Evolutionary conservation across 2,113 vertebrate species (phyloP).

Genomic region (Ascaphus truei): DNA sequence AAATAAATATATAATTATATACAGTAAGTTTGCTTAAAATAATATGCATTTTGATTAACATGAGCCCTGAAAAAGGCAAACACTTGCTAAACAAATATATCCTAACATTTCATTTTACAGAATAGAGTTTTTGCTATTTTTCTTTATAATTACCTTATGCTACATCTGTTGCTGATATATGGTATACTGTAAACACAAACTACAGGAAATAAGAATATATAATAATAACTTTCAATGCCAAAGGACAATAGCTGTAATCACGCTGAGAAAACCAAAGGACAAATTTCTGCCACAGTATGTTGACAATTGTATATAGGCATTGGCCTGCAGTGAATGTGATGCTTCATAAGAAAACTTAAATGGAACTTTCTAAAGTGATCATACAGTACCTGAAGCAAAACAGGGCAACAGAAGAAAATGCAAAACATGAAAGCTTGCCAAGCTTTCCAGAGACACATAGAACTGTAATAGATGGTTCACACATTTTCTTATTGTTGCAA

Average conservation of each 20-base stretch:
- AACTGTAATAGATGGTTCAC: not conserved
- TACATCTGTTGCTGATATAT: not conserved
- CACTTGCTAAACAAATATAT: too few relatives aligned
- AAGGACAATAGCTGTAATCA: conserved; percentile 9
- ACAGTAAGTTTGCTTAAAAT: too few relatives aligned
- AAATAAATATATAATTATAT: too few relatives aligned
- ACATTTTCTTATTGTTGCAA: too few relatives aligned
- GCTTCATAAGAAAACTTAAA: conserved; percentile 16
- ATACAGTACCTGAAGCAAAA: conserved; percentile 14
- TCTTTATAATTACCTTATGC: conserved; percentile 5
- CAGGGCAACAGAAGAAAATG: not conserved
- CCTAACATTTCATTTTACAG: not conserved
- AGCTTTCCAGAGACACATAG: not conserved
- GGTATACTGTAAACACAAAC: conserved; percentile 11
- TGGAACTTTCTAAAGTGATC: conserved; percentile 15
- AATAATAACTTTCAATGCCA: conserved; percentile 27
- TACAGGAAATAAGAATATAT: conserved; percentile 12
- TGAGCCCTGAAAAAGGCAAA: too few relatives aligned
- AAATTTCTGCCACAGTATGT: conserved; percentile 21
- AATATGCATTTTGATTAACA: too few relatives aligned
- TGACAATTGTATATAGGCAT: conserved; percentile 22
- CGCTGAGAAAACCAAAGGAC: conserved; percentile 24
- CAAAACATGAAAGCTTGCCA: not conserved
- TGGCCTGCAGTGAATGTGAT: conserved; percentile 20
- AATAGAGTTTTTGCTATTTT: not conserved